phyloP scores from a whole-genome alignment of 2,797 vertebrate genomes.

The Cryptoblepharus egeriae region DNA sequence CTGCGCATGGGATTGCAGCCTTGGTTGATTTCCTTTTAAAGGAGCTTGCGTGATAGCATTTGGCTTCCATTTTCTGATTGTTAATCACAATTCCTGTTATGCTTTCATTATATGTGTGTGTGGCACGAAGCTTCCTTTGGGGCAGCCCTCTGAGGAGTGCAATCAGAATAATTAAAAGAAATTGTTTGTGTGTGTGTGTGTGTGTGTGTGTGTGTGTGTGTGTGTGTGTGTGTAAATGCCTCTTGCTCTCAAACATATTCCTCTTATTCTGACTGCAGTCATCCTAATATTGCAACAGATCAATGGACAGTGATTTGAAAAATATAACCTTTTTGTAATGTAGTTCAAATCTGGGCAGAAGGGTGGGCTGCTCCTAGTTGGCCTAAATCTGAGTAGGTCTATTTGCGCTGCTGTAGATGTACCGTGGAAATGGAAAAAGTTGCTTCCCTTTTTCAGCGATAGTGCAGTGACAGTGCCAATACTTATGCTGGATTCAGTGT shows the following conservation, averaged over 20 bases:
- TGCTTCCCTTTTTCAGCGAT: too few species aligned
- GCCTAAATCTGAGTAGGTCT: too few species aligned
- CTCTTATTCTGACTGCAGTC: background rate
- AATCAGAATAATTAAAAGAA: constrained; percentile 7
- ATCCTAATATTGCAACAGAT: background rate
- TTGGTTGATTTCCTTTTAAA: constrained; percentile 56
- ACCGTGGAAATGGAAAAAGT: too few species aligned
- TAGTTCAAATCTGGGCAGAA: constrained; percentile 49
- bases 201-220: background rate
- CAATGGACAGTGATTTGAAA: background rate
- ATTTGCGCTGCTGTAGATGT: too few species aligned
- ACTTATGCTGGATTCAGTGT: too few species aligned
- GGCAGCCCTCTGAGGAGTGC: constrained; percentile 15
- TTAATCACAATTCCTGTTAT: constrained; percentile 60
- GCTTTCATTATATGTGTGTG: constrained; percentile 66
- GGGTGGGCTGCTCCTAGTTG: too few species aligned
- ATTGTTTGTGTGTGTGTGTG: too few species aligned
- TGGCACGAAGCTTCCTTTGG: background rate
- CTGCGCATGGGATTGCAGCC: background rate
- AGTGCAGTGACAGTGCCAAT: too few species aligned
- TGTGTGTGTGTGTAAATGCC: background rate
- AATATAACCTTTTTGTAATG: constrained; percentile 31
- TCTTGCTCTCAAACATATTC: too few species aligned
- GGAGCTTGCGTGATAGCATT: constrained; percentile 28
- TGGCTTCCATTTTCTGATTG: constrained; percentile 64